phyloP scores from a whole-genome alignment of 2,113 vertebrate genomes.

The Thymallus thymallus region DNA sequence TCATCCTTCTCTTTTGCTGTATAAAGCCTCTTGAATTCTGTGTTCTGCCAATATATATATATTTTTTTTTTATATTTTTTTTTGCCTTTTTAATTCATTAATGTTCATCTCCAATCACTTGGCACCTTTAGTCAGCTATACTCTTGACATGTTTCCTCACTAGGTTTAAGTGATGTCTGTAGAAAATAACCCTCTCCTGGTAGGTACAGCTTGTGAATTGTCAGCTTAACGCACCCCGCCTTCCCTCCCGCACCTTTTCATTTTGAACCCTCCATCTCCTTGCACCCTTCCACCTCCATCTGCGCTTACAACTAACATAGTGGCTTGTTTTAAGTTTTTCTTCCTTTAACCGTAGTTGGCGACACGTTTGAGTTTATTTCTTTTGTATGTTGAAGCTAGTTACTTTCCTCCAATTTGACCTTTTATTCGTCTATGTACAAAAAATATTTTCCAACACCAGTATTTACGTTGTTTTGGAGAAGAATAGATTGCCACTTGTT shows the following conservation, averaged over 20 bases:
- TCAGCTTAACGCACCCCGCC: constrained; percentile 53
- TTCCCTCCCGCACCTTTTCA: background rate
- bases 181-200: constrained; percentile 78
- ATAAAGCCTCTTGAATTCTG: constrained; percentile 45
- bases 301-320: constrained; percentile 55
- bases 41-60: constrained; percentile 61
- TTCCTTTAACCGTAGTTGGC: constrained; percentile 47
- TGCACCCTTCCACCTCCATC: constrained; percentile 22
- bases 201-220: constrained; percentile 78
- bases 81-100: constrained; percentile 45
- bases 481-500: background rate
- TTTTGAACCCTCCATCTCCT: constrained; percentile 12
- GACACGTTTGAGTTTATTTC: constrained; percentile 56
- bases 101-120: constrained; percentile 68
- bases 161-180: constrained; percentile 84
- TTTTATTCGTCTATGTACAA: constrained; percentile 27
- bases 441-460: constrained; percentile 1
- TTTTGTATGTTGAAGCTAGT: constrained; percentile 71
- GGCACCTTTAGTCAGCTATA: constrained; percentile 71
- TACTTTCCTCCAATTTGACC: constrained; percentile 3
- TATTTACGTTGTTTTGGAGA: background rate
- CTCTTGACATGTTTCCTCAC: constrained; percentile 80
- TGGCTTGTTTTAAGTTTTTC: constrained; percentile 44
- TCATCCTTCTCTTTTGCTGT: constrained; percentile 5
- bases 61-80: too few species aligned